Evolutionary conservation across 2,888 invertebrate genomes (phyloP).

Genomic region (Eledone cirrhosa): DNA sequence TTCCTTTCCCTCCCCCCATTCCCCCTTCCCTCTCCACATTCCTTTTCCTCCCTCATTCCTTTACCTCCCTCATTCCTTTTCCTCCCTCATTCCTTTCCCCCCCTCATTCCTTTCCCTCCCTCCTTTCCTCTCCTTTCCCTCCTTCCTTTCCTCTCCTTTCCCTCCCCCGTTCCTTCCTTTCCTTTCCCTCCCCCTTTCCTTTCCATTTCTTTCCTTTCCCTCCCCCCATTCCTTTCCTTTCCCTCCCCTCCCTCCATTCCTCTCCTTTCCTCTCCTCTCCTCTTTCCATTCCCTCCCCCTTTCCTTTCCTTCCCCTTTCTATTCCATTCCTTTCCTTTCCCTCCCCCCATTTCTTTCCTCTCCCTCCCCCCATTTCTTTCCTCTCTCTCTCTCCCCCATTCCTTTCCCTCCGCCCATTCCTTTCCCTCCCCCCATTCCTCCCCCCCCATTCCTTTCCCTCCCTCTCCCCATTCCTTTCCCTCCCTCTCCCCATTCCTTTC

Average conservation of each 20-base stretch:
- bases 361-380: not conserved
- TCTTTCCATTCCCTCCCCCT: not conserved
- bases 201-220: not conserved
- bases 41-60: not conserved
- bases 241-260: not conserved
- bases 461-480: not conserved
- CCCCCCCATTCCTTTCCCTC: not conserved
- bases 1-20: not conserved
- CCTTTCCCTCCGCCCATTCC: not conserved
- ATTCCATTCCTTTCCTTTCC: not conserved
- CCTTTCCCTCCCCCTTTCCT: not conserved
- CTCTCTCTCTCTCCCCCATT: not conserved
- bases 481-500: too few relatives aligned
- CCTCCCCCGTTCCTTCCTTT: not conserved
- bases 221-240: not conserved
- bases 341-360: not conserved
- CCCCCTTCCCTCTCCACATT: not conserved
- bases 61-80: not conserved
- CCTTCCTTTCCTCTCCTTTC: not conserved
- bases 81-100: not conserved
- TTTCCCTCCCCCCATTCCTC: not conserved
- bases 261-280: not conserved
- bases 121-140: fast-evolving
- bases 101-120: not conserved
- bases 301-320: not conserved